phyloP scores from a whole-genome alignment of 23 tunicate genomes.

The Halocynthia roretzi region DNA sequence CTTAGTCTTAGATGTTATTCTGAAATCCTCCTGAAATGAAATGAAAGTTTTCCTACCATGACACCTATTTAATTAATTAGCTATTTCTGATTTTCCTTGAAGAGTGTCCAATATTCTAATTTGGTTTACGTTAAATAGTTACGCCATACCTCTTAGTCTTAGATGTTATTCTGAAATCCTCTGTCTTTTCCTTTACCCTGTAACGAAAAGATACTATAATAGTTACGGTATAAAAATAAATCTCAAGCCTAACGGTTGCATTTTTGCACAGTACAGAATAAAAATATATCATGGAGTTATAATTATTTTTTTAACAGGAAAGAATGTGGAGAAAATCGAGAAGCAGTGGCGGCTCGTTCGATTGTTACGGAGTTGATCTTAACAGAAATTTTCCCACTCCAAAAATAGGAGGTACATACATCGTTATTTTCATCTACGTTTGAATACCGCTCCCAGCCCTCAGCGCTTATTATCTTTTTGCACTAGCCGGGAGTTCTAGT shows the following conservation, averaged over 20 bases:
- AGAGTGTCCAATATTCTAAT: background rate
- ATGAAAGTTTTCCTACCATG: background rate
- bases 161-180: no score
- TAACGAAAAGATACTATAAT: no score
- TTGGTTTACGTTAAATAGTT: no score
- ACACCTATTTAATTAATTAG: background rate
- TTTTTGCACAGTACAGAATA: no score
- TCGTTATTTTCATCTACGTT: background rate
- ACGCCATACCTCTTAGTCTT: no score
- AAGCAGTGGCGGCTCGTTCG: conserved; percentile 9
- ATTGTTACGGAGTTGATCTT: conserved; percentile 16
- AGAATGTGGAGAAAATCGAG: conserved; percentile 26
- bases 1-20: no score
- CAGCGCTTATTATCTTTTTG: background rate
- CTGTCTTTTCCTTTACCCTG: no score
- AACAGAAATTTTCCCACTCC: conserved; percentile 39
- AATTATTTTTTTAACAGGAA: background rate
- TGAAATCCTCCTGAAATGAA: no score
- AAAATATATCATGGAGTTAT: no score
- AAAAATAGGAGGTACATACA: conserved; percentile 29
- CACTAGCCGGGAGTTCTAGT: conserved; percentile 25
- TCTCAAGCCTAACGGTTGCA: no score
- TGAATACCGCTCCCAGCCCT: background rate
- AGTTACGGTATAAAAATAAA: no score
- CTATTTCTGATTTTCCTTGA: background rate